Base-by-base conservation (phyloP, 2,888 invertebrate genomes). In the Macrosoma leucophasiata region DNA sequence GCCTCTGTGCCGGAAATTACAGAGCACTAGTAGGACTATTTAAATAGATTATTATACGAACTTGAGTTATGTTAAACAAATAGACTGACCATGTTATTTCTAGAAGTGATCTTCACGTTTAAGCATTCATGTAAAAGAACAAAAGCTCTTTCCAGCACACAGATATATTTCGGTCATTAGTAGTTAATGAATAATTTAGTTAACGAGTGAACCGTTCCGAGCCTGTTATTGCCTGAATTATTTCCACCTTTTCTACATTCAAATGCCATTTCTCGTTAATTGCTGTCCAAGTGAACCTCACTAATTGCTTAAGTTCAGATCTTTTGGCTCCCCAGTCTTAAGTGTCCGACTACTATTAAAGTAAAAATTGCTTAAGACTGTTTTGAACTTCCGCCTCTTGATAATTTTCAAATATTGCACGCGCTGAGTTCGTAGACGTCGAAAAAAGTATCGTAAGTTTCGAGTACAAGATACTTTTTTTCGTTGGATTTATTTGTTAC, bases 301-400 rank as follows among this genome's bases (percentile, higher is more conserved):
- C 81, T 82, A 82, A 82, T 82, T 82, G 81, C 81, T 79, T 79
- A 82, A 82, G 79, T 81, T 82, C 74, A 59, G 65, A 66, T 74
- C 79, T 78, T 77, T 76, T 70, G 65, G 75, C 63, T 67, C 75
- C 70, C 68, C 64, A 64, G 64, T 65, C 65, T 65, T n/a, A 72
- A 79, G 73, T 77, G 72, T 75, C 71, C 55, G 72, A 74, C 65
- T 76, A 72, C 69, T 72, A 69, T 72, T 72, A 67, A 68, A 71
- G 66, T 66, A 73, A 77, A 77, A 77, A 70, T 64, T 61, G 68
- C 68, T 71, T 67, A 67, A 73, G 67, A 68, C 61, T 63, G 71
- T 75, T 74, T 69, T 65, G 56, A 69, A 75, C 63, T 74, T 73
- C 57, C 55, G 48, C 43, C 51, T 60, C 65, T 66, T 70, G 62